Conservation (phyloP, 2,797 vertebrate genomes). For the Lepilemur septentrionalis region DNA sequence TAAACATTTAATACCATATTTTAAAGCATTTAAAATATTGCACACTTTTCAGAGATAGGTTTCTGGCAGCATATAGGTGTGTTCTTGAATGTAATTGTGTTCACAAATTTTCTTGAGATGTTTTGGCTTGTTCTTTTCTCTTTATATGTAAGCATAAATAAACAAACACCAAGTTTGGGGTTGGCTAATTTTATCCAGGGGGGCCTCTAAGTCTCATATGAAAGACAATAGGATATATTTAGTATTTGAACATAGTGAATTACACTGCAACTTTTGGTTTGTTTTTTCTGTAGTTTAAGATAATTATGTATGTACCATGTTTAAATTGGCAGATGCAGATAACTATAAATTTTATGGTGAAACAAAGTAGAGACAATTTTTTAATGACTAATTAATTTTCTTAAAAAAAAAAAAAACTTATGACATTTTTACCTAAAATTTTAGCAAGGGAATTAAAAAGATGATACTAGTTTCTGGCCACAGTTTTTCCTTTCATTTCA, state of each 20-base stretch:
- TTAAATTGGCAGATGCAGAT: neutral
- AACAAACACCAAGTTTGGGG: neutral
- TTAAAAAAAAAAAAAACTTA: neutral
- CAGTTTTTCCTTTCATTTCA: neutral
- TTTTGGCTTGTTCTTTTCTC: neutral
- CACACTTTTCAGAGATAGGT: neutral
- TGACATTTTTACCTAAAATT: neutral
- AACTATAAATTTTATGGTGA: neutral
- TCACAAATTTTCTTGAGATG: neutral
- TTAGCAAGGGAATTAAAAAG: neutral
- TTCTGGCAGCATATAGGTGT: neutral
- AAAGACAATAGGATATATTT: neutral
- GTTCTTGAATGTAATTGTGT: neutral
- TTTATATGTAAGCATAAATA: neutral
- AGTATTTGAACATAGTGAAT: neutral
- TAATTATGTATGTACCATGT: neutral
- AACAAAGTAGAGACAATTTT: neutral
- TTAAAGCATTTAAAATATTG: neutral
- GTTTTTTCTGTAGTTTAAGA: neutral
- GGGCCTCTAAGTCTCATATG: neutral
- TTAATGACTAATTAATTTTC: neutral
- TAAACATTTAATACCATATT: neutral
- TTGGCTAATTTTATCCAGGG: neutral
- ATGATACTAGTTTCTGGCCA: neutral
- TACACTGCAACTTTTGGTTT: neutral